A percentile compares a stretch with the other conserved stretches of the same genome.
Conservation (phyloP, 2,113 vertebrate species). For the Sminthopsis crassicaudata region DNA sequence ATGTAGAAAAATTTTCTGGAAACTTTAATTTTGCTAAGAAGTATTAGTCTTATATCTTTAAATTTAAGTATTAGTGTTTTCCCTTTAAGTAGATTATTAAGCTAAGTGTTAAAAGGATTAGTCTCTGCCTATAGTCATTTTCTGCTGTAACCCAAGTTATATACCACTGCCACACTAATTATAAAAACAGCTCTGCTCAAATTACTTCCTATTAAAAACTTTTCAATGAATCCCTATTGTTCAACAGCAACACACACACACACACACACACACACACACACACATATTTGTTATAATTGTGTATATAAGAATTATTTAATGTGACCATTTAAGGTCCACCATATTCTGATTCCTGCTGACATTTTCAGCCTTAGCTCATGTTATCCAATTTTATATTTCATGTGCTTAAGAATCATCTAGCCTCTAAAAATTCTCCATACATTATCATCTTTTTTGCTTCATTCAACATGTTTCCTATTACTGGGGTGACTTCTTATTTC, state of each 20-base stretch:
- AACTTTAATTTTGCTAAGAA: background rate
- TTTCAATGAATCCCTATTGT: background rate
- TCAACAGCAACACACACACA: background rate
- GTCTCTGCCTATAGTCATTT: background rate
- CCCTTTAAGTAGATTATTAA: background rate
- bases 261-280: too few relatives aligned
- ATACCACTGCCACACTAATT: background rate
- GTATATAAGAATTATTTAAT: background rate
- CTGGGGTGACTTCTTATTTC: background rate
- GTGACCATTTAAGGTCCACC: background rate
- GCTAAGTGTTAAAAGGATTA: background rate
- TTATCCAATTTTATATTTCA: background rate
- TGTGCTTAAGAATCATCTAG: background rate
- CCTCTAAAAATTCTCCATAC: background rate
- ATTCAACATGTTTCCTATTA: background rate
- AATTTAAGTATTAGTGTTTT: background rate
- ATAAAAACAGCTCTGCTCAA: background rate
- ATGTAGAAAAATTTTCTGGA: background rate
- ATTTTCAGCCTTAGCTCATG: background rate
- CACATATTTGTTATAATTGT: background rate
- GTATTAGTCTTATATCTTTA: background rate
- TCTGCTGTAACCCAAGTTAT: background rate
- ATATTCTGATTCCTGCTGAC: background rate
- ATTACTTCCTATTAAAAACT: background rate
- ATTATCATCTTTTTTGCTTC: background rate